Percentiles rank a stretch among this genome's conserved stretches.
These are phyloP conservation scores for Setophaga kirtlandii DNA, from an alignment of 2,113 vertebrate species.

Conservation along the genomic window DNA sequence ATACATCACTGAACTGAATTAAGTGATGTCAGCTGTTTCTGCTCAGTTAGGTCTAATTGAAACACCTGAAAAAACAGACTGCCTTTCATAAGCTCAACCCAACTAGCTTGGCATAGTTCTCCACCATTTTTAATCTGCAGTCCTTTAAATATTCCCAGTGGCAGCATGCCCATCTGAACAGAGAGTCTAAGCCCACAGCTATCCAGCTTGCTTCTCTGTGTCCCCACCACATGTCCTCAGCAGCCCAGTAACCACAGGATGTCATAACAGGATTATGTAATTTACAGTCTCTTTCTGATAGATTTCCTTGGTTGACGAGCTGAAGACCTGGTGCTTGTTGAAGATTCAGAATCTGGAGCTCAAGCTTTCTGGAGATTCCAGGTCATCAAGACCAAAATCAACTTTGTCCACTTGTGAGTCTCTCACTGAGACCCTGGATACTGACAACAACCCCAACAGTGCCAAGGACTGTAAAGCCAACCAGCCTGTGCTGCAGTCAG, in stretches of 20 bases:
- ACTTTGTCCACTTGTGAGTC: slow-evolving; percentile 79
- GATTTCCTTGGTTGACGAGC: slow-evolving; percentile 86
- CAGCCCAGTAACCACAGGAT: background rate
- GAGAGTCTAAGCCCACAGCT: background rate
- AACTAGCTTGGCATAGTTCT: background rate
- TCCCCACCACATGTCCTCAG: background rate
- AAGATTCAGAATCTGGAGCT: slow-evolving; percentile 92
- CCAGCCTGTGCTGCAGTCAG: background rate
- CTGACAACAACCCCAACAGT: slow-evolving; percentile 41
- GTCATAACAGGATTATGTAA: background rate
- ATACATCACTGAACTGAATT: background rate
- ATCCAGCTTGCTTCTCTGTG: background rate
- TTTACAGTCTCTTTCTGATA: slow-evolving; percentile 59
- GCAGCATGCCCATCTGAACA: background rate
- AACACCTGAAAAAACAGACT: background rate
- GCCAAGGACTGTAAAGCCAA: slow-evolving; percentile 31
- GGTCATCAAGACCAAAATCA: slow-evolving; percentile 70
- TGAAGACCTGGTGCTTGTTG: slow-evolving; percentile 94
- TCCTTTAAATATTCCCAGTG: background rate
- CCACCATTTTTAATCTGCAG: background rate
- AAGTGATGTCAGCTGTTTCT: background rate
- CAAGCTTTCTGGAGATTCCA: slow-evolving; percentile 82
- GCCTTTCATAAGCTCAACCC: background rate
- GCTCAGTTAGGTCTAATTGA: background rate
- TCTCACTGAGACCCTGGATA: slow-evolving; percentile 67